Base-by-base conservation (phyloP, 2,888 invertebrate species). In the Drepanosiphum platanoidis region DNA sequence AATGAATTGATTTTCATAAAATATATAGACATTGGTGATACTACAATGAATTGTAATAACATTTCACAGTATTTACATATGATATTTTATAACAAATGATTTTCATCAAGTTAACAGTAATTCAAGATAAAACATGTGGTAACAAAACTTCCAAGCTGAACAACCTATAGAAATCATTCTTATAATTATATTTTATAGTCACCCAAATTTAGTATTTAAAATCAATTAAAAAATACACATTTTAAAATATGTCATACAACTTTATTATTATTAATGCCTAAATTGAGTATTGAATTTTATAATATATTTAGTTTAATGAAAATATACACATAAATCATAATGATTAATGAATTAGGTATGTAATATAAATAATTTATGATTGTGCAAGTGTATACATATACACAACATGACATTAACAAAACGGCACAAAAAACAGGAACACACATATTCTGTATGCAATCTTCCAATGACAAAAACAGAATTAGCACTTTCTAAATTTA, bases 401-500 rank as follows among this genome's bases (percentile, higher is more conserved):
- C 27, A 71, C 39, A 71, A 39, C 39, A 71, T 27, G 27, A 39
- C 71, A 39, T 39, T 71, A 27, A 71, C 71, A n/a, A 39, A 71
- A 71, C 71, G 7, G 13, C 27, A 71, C 71, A 71, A 71, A 27
- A 18, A 71, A 22, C 18, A 52, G 52, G 18, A 52, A 1, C 18
- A 52, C 52, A 52, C 77, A 36, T n/a, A n/a, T n/a, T 52, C 52
- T 52, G 52, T 3, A 22, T 58, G 52, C 27, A 46, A 46, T 74
- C 15, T 15, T 52, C 52, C 52, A 52, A 71, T 39, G 39, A 34
- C n/a, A 70, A 70, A 18, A 22, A 52, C 18, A 70, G 13, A 70
- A 36, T 39, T 27, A 27, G 71, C 27, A 71, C 27, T n/a, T 27
- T 71, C 39, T 71, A 71, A 77, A 58, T 36, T 77, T 77, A 77